These are phyloP conservation scores for Brachyistius frenatus DNA, from an alignment of 2,113 vertebrate genomes.

Conservation along the genomic window DNA sequence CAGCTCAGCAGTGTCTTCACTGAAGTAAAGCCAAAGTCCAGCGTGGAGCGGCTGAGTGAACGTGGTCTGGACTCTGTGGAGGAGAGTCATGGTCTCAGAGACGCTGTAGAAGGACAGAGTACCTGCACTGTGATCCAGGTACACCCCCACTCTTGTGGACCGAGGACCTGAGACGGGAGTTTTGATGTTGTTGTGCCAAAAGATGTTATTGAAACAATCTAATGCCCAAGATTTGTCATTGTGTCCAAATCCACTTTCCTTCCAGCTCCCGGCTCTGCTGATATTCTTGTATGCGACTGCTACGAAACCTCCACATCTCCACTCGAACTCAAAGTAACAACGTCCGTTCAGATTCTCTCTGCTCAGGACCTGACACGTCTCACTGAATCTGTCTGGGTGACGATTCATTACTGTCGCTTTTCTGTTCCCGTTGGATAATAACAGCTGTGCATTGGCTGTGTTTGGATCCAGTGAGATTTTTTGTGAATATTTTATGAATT, in stretches of 20 bases:
- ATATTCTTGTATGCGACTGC: background rate
- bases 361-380: background rate
- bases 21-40: background rate
- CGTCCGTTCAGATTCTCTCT: background rate
- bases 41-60: background rate
- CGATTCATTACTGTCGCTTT: background rate
- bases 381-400: conserved; percentile 8
- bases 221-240: conserved; percentile 10
- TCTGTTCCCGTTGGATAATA: background rate
- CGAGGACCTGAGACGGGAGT: background rate
- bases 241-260: background rate
- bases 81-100: too few relatives aligned
- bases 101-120: too few relatives aligned
- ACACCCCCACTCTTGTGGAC: background rate
- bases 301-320: background rate
- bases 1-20: background rate
- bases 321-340: too few relatives aligned
- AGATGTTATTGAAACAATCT: background rate
- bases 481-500: too few relatives aligned
- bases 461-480: too few relatives aligned
- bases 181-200: background rate
- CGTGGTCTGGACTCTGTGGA: background rate
- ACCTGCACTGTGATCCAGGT: too few relatives aligned
- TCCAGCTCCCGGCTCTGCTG: background rate
- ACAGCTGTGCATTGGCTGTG: background rate